Evolutionary conservation across 2,797 vertebrate genomes (phyloP).

Genomic region (Lepilemur ruficaudatus): DNA sequence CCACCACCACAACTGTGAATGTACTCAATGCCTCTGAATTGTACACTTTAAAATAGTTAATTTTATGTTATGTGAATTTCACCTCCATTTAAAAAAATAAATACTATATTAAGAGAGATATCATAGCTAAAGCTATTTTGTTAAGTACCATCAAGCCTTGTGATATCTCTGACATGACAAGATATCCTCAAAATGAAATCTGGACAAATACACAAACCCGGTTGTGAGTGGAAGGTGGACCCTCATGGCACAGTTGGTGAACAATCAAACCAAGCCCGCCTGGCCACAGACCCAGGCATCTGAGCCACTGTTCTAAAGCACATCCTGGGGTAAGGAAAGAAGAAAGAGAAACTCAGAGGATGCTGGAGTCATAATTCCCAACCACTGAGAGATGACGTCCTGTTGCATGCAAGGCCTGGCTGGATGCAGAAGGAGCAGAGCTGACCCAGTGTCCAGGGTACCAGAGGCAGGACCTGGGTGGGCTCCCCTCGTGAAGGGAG

Average conservation of each 20-base stretch:
- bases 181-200: neutral
- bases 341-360: accelerated
- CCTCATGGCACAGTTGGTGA: too few species aligned
- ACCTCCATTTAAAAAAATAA: neutral
- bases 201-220: neutral
- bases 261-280: accelerated
- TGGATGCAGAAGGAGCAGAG: accelerated
- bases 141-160: too few species aligned
- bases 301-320: accelerated
- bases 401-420: accelerated
- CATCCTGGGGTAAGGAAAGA: too few species aligned
- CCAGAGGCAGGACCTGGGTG: accelerated
- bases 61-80: too few species aligned
- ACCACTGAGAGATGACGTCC: neutral
- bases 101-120: neutral
- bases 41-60: accelerated
- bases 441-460: too few species aligned
- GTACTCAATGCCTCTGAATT: accelerated
- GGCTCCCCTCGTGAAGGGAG: neutral
- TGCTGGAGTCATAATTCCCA: neutral
- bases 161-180: accelerated
- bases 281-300: neutral
- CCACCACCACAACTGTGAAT: too few species aligned
- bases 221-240: neutral
- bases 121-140: neutral